phyloP scores from a whole-genome alignment of 92 coral and sea anemone genomes.

The Pocillopora grandis region DNA sequence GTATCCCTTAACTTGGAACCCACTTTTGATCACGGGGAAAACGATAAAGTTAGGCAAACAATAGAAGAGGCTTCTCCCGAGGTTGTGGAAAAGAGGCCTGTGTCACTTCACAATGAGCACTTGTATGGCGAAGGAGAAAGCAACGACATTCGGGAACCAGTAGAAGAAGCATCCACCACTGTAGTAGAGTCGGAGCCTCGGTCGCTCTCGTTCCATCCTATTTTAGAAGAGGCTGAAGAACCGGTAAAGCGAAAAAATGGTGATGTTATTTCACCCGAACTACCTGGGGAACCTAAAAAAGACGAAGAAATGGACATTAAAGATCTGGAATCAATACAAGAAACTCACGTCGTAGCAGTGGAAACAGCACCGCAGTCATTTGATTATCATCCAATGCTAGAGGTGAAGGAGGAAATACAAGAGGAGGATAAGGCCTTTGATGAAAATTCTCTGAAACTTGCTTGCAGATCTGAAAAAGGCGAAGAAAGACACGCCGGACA shows the following conservation, averaged over 20 bases:
- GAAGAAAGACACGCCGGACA: not conserved
- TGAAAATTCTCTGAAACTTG: not conserved
- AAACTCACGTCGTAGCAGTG: not conserved
- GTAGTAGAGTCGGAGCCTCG: not conserved
- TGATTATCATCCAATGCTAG: not conserved
- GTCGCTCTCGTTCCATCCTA: not conserved
- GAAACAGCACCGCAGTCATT: not conserved
- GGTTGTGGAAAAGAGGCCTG: conserved; percentile 24
- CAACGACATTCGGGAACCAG: not conserved
- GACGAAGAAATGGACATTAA: not conserved
- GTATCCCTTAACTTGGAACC: not conserved
- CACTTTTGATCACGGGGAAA: not conserved
- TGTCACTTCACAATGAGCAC: not conserved
- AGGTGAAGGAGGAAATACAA: not conserved
- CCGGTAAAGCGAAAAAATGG: not conserved
- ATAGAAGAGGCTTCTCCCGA: conserved; percentile 2
- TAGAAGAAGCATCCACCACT: not conserved
- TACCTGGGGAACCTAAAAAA: not conserved
- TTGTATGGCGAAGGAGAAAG: not conserved
- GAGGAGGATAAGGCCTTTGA: conserved; percentile 1
- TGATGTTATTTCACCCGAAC: not conserved
- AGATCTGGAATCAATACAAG: not conserved
- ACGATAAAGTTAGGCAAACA: not conserved
- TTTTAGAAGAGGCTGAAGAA: not conserved
- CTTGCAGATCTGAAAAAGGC: not conserved